Conservation (phyloP, 2,797 vertebrate genomes). For the Loris lydekkerianus region DNA sequence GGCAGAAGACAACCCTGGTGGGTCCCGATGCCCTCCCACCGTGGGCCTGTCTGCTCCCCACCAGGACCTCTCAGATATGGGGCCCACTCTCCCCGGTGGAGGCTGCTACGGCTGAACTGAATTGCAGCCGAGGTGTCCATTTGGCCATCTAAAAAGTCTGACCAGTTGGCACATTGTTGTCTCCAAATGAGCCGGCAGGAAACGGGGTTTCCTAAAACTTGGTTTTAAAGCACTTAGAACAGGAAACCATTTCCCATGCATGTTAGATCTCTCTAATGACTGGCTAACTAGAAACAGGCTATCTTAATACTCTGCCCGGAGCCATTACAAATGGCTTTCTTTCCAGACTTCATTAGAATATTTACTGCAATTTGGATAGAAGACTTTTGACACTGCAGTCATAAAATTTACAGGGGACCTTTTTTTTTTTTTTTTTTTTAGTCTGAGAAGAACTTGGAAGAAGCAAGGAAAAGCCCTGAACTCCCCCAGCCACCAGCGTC, state of each 20-base stretch:
- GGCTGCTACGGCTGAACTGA: neutral
- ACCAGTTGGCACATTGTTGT: slow-evolving; percentile 91
- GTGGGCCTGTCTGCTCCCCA: neutral
- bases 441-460: slow-evolving; percentile 84
- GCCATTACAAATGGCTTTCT: slow-evolving; percentile 95
- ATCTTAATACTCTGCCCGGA: slow-evolving; percentile 96
- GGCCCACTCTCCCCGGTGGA: neutral
- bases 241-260: slow-evolving; percentile 98
- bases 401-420: slow-evolving; percentile 96
- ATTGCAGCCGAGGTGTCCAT: slow-evolving; percentile 61
- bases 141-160: slow-evolving; percentile 87
- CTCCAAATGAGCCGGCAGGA: slow-evolving; percentile 96
- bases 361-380: slow-evolving; percentile 96
- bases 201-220: slow-evolving; percentile 97
- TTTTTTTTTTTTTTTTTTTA: slow-evolving; percentile 41
- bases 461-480: slow-evolving; percentile 78
- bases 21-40: neutral
- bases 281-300: slow-evolving; percentile 99
- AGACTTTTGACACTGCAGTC: slow-evolving; percentile 96
- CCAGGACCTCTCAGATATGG: neutral
- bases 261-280: slow-evolving; percentile 99
- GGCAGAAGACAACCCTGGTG: neutral
- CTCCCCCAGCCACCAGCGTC: slow-evolving; percentile 72
- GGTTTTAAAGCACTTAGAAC: slow-evolving; percentile 97
- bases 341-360: slow-evolving; percentile 97